Evolutionary conservation across 2,888 invertebrate species (phyloP).

Genomic region (Acanthosoma haemorrhoidale): DNA sequence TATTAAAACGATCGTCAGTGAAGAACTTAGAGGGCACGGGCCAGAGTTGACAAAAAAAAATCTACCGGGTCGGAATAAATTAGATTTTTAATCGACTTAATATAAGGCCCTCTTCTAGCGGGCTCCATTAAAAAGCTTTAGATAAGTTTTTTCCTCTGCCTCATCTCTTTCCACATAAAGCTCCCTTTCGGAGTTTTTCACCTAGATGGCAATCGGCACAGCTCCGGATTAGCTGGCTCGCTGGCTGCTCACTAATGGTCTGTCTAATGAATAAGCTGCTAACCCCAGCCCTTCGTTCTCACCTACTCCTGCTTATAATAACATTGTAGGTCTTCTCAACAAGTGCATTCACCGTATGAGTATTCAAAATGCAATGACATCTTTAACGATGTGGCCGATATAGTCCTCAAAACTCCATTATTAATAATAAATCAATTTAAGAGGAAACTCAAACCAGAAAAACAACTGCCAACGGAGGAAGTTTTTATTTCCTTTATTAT

Average conservation of each 20-base stretch:
- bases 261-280: background rate
- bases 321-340: no score
- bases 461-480: no score
- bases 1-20: background rate
- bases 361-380: no score
- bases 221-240: background rate
- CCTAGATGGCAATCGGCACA: slow-evolving; percentile 8
- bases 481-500: no score
- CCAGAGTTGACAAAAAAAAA: background rate
- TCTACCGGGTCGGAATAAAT: slow-evolving; percentile 18
- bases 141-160: slow-evolving; percentile 10
- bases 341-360: no score
- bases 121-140: slow-evolving; percentile 21
- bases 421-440: no score
- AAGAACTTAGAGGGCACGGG: background rate
- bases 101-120: background rate
- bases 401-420: no score
- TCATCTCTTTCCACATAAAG: slow-evolving; percentile 5
- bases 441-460: no score
- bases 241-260: slow-evolving; percentile 11
- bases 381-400: no score
- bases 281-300: background rate
- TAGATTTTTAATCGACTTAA: slow-evolving; percentile 25
- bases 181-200: background rate
- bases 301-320: background rate